Conservation (phyloP, 2,113 vertebrate species). For the Oceanites oceanicus region DNA sequence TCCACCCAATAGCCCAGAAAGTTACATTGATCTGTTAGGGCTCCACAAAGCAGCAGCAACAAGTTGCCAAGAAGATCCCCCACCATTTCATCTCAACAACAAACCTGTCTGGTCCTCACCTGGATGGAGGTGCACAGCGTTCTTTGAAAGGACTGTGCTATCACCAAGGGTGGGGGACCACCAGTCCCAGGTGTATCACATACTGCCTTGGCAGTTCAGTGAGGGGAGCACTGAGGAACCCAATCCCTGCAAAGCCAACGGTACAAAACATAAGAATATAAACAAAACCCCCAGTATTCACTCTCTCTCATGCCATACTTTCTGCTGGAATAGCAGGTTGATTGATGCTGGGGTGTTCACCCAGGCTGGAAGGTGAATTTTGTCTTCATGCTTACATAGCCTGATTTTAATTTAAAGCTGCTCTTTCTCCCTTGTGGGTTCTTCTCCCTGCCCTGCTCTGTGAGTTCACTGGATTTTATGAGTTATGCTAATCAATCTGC, state of each 20-base stretch:
- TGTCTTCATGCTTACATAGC: not conserved
- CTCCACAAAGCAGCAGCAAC: not conserved
- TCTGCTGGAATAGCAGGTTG: not conserved
- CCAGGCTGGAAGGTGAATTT: slow-evolving; percentile 3
- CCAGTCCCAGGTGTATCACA: accelerated
- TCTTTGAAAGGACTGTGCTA: not conserved
- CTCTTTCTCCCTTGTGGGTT: not conserved
- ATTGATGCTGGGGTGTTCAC: slow-evolving; percentile 23
- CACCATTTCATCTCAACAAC: not conserved
- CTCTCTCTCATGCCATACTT: not conserved
- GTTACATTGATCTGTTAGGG: not conserved
- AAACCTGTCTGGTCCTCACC: not conserved
- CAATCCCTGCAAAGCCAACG: not conserved
- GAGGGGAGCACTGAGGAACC: not conserved
- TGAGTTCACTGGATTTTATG: not conserved
- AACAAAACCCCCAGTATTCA: not conserved
- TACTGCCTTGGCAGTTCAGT: not conserved
- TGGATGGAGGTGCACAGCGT: not conserved
- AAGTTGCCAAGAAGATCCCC: not conserved
- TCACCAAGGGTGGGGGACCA: not conserved
- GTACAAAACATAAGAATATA: not conserved
- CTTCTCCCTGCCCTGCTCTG: not conserved
- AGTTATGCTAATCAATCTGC: slow-evolving; percentile 19
- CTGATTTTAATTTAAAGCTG: slow-evolving; percentile 40
- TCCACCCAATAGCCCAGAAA: not conserved